Evolutionary conservation across 2,113 vertebrate genomes (phyloP).

Genomic region (Rhodinocichla rosea): DNA sequence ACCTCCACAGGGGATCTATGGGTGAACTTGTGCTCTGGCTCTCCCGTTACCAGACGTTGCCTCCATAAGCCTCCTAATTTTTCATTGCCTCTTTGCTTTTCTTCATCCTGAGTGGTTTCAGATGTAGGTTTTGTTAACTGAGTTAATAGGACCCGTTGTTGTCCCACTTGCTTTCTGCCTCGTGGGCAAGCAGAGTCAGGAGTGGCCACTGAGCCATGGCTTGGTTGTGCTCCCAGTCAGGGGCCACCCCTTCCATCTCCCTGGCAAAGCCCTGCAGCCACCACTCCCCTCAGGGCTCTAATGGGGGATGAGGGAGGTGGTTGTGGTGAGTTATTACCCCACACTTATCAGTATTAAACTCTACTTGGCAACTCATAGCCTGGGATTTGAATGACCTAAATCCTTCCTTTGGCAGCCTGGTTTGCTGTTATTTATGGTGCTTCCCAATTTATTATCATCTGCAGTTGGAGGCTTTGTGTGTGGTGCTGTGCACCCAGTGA

Average conservation of each 20-base stretch:
- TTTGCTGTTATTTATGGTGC: constrained; percentile 64
- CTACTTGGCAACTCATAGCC: constrained; percentile 61
- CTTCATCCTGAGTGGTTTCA: not conserved
- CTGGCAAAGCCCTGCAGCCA: not conserved
- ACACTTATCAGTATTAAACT: constrained; percentile 68
- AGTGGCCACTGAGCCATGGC: not conserved
- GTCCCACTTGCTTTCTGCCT: not conserved
- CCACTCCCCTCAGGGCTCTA: not conserved
- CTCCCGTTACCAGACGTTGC: not conserved
- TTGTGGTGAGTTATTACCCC: constrained; percentile 58
- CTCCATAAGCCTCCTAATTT: not conserved
- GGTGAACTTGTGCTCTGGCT: not conserved
- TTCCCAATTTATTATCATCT: constrained; percentile 49
- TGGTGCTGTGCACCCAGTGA: constrained; percentile 8
- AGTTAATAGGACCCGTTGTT: not conserved
- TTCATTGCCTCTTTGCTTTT: not conserved
- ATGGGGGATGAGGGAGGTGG: not conserved
- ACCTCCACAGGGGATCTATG: not conserved
- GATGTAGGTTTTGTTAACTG: not conserved
- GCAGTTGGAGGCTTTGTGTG: constrained; percentile 33
- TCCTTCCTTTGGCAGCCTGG: constrained; percentile 61
- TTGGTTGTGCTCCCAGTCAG: not conserved
- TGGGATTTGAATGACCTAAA: constrained; percentile 71
- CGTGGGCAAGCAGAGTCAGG: not conserved
- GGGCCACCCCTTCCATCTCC: not conserved